A percentile compares a stretch with the other conserved stretches of the same genome.
Evolutionary conservation across 1,140 invertebrate genomes (phyloP).

Genomic region (Drosophila pseudoananassae): DNA sequence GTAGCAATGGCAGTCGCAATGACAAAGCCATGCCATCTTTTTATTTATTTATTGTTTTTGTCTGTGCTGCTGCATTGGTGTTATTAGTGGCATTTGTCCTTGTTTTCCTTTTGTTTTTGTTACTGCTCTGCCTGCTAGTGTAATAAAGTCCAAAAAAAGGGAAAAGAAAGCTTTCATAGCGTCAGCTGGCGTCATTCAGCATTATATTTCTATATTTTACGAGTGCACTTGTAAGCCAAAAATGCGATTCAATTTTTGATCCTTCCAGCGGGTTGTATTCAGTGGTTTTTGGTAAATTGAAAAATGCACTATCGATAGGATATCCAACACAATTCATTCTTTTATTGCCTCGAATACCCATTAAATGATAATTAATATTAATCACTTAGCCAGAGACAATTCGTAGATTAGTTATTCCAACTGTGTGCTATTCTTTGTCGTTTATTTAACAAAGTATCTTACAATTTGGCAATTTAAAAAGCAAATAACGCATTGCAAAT

Average conservation of each 20-base stretch:
- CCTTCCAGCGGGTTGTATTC: not conserved
- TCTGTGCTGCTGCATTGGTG: constrained; percentile 79
- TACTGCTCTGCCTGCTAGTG: constrained; percentile 29
- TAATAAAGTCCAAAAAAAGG: constrained; percentile 67
- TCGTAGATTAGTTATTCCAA: not conserved
- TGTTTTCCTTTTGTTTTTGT: constrained; percentile 18
- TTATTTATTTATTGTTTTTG: constrained; percentile 82
- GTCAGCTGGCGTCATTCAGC: constrained; percentile 75
- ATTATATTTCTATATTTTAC: constrained; percentile 64
- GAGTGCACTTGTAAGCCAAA: constrained; percentile 32
- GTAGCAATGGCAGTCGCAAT: constrained; percentile 57
- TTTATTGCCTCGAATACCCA: not conserved
- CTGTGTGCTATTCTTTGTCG: constrained; percentile 7
- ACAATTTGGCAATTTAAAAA: constrained; percentile 10
- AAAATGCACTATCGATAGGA: not conserved
- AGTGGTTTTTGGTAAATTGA: not conserved
- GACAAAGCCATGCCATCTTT: constrained; percentile 75
- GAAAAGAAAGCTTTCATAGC: constrained; percentile 26
- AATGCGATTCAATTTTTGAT: constrained; percentile 43
- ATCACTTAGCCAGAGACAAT: not conserved
- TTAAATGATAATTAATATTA: not conserved
- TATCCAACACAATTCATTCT: not conserved
- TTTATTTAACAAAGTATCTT: constrained; percentile 6
- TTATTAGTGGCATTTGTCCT: constrained; percentile 68
- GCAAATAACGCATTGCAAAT: constrained; percentile 22